These are phyloP conservation scores for Sebastes trivittatus DNA, from an alignment of 2,797 vertebrate species.

Conservation along the genomic window DNA sequence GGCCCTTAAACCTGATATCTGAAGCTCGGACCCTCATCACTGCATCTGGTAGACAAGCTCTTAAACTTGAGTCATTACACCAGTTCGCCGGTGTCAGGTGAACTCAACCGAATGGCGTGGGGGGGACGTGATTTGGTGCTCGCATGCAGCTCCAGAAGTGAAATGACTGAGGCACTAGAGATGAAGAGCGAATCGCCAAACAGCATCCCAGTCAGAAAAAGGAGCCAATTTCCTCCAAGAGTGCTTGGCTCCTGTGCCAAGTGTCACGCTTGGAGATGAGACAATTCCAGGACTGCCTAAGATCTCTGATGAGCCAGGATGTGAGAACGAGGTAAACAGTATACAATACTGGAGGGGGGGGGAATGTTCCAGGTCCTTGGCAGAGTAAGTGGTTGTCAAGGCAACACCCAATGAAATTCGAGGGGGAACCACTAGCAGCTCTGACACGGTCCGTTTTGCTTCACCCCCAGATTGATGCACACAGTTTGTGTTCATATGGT, in stretches of 20 bases:
- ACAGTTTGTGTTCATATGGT: background rate
- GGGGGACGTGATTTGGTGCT: constrained; percentile 38
- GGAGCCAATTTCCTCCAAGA: constrained; percentile 62
- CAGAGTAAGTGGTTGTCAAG: constrained; percentile 49
- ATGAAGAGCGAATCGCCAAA: constrained; percentile 52
- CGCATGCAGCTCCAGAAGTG: constrained; percentile 2
- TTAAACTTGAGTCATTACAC: constrained; percentile 57
- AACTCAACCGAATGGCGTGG: constrained; percentile 13
- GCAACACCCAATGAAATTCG: constrained; percentile 36
- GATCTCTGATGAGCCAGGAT: constrained; percentile 50
- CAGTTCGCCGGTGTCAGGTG: constrained; percentile 37
- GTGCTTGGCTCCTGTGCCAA: constrained; percentile 42
- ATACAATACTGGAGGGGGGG: constrained; percentile 23
- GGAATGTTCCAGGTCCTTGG: constrained; percentile 27
- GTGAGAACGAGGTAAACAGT: constrained; percentile 32
- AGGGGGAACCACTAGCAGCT: background rate
- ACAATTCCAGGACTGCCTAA: constrained; percentile 30
- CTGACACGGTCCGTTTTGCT: background rate
- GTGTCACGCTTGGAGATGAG: constrained; percentile 44
- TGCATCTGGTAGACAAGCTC: constrained; percentile 40
- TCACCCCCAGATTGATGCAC: constrained; percentile 1
- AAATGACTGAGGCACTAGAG: constrained; percentile 55
- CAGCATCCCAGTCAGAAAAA: constrained; percentile 41
- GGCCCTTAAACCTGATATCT: constrained; percentile 20
- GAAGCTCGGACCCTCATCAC: constrained; percentile 30